These are phyloP conservation scores for Spinus pinus DNA, from an alignment of 2,797 vertebrate species.

Conservation along the genomic window DNA sequence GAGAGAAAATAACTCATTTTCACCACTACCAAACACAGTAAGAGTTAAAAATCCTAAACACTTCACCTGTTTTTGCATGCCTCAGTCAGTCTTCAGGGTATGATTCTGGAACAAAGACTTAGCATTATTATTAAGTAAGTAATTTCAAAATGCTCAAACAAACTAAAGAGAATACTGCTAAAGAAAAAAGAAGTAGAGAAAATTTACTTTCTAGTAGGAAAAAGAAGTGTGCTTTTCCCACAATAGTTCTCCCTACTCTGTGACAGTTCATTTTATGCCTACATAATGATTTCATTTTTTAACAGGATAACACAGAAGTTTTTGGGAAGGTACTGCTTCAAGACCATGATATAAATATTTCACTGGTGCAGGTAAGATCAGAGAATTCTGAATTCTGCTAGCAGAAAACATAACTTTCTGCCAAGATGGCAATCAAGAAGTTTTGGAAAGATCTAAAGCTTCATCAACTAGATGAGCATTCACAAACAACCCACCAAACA, in stretches of 20 bases:
- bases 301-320: background rate
- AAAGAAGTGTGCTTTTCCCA: background rate
- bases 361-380: background rate
- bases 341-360: background rate
- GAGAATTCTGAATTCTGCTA: background rate
- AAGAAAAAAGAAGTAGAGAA: background rate
- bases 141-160: background rate
- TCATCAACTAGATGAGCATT: fast-evolving
- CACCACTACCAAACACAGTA: background rate
- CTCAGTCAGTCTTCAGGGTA: background rate
- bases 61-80: background rate
- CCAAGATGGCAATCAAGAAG: background rate
- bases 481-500: background rate
- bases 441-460: background rate
- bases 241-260: background rate
- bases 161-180: background rate
- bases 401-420: background rate
- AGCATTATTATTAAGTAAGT: background rate
- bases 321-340: background rate
- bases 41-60: background rate
- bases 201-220: background rate
- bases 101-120: background rate
- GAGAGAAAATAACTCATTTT: background rate
- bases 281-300: background rate
- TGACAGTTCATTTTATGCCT: background rate